Conservation (phyloP, 2,113 vertebrate species). For the Synchiropus splendidus region DNA sequence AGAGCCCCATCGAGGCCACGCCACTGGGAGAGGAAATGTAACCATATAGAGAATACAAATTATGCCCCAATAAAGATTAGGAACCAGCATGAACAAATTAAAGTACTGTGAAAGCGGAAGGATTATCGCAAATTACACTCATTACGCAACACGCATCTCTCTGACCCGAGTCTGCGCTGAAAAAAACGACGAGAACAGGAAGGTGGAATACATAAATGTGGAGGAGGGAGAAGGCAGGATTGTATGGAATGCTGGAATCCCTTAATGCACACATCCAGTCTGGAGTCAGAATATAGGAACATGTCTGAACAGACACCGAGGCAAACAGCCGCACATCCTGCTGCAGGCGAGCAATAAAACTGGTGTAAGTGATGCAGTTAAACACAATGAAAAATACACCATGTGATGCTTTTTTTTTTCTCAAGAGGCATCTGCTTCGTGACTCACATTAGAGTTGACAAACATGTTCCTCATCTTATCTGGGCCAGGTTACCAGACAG, state of each 20-base stretch:
- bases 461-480: slow-evolving; percentile 26
- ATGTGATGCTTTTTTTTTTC: slow-evolving; percentile 37
- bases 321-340: slow-evolving; percentile 38
- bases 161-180: slow-evolving; percentile 32
- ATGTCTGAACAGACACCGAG: slow-evolving; percentile 62
- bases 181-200: slow-evolving; percentile 43
- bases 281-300: slow-evolving; percentile 44
- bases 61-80: slow-evolving; percentile 58
- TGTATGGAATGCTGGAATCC: slow-evolving; percentile 60
- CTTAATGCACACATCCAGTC: slow-evolving; percentile 53
- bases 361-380: slow-evolving; percentile 24
- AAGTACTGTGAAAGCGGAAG: slow-evolving; percentile 52
- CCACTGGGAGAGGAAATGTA: slow-evolving; percentile 48
- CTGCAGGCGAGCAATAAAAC: slow-evolving; percentile 47
- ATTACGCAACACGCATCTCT: slow-evolving; percentile 55
- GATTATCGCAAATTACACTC: slow-evolving; percentile 56
- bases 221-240: slow-evolving; percentile 19
- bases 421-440: slow-evolving; percentile 22
- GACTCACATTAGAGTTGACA: slow-evolving; percentile 21
- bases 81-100: slow-evolving; percentile 60
- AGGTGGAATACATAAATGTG: slow-evolving; percentile 44
- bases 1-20: no score
- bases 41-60: slow-evolving; percentile 57
- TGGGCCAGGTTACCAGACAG: slow-evolving; percentile 10
- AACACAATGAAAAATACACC: slow-evolving; percentile 36